Base-by-base conservation (phyloP, 1,140 invertebrate species). In the Drosophila varians region DNA sequence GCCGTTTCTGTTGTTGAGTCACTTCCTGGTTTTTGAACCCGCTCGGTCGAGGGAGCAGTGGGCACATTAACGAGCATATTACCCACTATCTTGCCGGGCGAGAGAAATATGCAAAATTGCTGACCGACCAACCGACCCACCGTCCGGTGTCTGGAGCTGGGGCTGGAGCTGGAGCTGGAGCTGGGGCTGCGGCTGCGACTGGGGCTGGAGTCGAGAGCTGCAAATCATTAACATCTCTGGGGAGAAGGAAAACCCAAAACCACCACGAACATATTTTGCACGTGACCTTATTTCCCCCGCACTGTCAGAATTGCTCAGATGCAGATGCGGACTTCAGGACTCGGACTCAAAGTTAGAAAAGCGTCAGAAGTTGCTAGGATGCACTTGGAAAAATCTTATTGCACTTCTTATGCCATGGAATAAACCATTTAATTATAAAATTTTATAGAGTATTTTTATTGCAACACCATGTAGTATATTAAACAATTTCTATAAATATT, bases 21-120 rank as follows among this genome's bases (percentile, higher is more conserved):
- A 86, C 82, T 86, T 86, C 82, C 82, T 86, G 82, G 82, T 86
- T 86, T 86, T 86, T 86, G 73, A 86, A 74, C 82, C 86, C 40
- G 61, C 19, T 38, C 66, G 38, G 48, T 21, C 61, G 34, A 69
- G 75, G 34, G 62, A 57, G 49, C 57, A 77, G 65, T 74, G 79
- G 79, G 74, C 82, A 87, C 82, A 86, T 86, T 86, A 86, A 86
- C 82, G 77, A 87, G 77, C 82, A 87, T 86, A 86, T 86, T 87
- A 87, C 82, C 82, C 45, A 71, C 82, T 77, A 86, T 87, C 80
- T 80, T 36, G 74, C 66, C 31, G 62, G 49, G 70, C 60, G 34
- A 48, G 48, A 66, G 74, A 86, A 86, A 86, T 86, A 86, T 86
- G 82, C 82, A 86, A 86, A 86, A 86, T 82, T 87, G 76, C 78